Conservation (phyloP, 2,113 vertebrate species). For the Salvator merianae region DNA sequence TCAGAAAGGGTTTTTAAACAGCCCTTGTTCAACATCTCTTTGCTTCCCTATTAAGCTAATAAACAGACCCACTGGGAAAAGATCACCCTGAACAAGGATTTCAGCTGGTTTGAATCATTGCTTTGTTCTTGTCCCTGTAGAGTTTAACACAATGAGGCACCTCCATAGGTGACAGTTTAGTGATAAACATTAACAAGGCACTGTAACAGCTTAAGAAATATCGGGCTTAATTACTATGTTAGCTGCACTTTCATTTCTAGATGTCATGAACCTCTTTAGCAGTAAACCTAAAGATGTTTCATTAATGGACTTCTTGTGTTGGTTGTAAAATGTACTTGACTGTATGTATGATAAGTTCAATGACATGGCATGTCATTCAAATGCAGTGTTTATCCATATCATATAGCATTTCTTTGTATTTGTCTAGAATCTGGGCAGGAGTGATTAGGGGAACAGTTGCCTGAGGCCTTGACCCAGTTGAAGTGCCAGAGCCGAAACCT, state of each 20-base stretch:
- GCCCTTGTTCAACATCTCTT: constrained; percentile 4
- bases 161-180: not conserved
- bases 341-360: not conserved
- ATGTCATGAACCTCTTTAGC: not conserved
- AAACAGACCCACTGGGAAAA: not conserved
- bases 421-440: not conserved
- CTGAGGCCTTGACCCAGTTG: too few species aligned
- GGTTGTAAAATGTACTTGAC: not conserved
- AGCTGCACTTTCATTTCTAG: not conserved
- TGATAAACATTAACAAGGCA: not conserved
- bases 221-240: not conserved
- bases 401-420: not conserved
- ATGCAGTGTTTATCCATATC: not conserved
- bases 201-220: not conserved
- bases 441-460: not conserved
- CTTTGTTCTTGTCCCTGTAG: not conserved
- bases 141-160: not conserved
- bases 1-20: too few species aligned
- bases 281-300: not conserved
- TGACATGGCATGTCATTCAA: not conserved
- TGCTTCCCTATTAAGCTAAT: not conserved
- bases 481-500: too few species aligned
- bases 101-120: not conserved
- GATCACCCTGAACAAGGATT: not conserved
- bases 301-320: not conserved